Evolutionary conservation across 2,113 vertebrate species (phyloP), one percentile per base, ranked within the genome.

Genomic region (Pica pica): DNA sequence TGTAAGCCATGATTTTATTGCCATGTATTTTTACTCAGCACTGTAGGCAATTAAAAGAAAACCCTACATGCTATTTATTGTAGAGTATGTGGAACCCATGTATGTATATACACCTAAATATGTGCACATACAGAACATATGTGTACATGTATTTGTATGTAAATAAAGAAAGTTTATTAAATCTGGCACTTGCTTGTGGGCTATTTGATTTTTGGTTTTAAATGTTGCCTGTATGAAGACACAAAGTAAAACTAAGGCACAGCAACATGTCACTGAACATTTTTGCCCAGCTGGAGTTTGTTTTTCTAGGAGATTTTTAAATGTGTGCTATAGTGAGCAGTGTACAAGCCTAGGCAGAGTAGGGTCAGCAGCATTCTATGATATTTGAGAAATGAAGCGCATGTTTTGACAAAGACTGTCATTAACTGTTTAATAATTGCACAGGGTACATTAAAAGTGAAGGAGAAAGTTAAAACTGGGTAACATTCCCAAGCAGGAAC

Each of bases 81-180:
- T 97, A 98, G 97, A 97, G 81, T 97, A 97, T 81, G 94, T 98
- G 97, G 90, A 96, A 97, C 95, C 26, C 87, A 95, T 97, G 68
- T 90, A 96, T 98, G 96, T 98, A 97, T 96, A 98, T 98, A 98
- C 83, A 95, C 96, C 94, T 96, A 94, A 95, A 96, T 92, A 96
- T 90, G 91, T 98, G 97, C 97, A 98, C 97, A 98, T 65, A 93
- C 94, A 94, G 93, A 83, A 95, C 68, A 77, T 93, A 93, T 78
- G 94, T 95, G 96, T 97, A 96, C 97, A 98, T 94, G 92, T 95
- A 95, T 98, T 98, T 98, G 95, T 98, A 97, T 98, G 98, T 98
- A 98, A 98, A 98, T 98, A 98, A 98, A 98, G 94, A 95, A 39
- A 96, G 91, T 98, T 98, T 98, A 94, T 95, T 98, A 98, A 97